Evolutionary conservation across 2,113 vertebrate species (phyloP), one percentile per base, ranked within the genome.

Genomic region (Plestiodon gilberti): DNA sequence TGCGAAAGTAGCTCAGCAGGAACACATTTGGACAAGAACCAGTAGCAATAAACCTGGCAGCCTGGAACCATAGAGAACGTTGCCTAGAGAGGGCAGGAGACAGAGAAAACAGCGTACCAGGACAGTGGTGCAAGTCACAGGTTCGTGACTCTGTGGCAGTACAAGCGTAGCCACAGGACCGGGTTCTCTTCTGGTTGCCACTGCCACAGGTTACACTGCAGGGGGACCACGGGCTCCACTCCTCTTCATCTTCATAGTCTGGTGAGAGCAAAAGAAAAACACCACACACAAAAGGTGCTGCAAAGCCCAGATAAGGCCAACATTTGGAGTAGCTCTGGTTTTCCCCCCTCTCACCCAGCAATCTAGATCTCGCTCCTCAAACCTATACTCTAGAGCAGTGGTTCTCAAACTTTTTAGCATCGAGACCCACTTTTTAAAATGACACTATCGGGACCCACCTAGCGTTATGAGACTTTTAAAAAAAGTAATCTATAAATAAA

Each of bases 221-320:
- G n/a, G 98, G 96, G 70, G 98, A 97, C 98, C 98, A 99, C 0
- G 95, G 82, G 11, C 97, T 98, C 98, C 98, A 99, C 61, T 98
- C 97, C 52, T 98, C 98, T 48, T 96, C 96, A 40, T 96, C 96
- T 90, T 97, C 97, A 35, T 95, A 95, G 95, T 98, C 95, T 98
- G 96, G 91, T 92, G 59, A 83, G 0, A 0, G 79, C 88, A 89
- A 87, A 81, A 67, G 84, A 90, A 64, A 91, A 55, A 90, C 57
- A 91, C 17, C 57, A 2, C 7, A 71, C 25, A 78, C 17, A 4
- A n/a, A 81, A 70, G 43, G 28, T 67, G 59, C 55, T 69, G 78
- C 64, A 64, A 91, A 90, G 22, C 9, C 82, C 70, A 28, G 55
- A 33, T 18, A 86, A 74, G 2, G 81, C 28, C 14, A 14, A n/a